Evolutionary conservation across 2,888 invertebrate genomes (phyloP), one percentile per base, ranked within the genome.

Genomic region (Ormyrus nitidulus): DNA sequence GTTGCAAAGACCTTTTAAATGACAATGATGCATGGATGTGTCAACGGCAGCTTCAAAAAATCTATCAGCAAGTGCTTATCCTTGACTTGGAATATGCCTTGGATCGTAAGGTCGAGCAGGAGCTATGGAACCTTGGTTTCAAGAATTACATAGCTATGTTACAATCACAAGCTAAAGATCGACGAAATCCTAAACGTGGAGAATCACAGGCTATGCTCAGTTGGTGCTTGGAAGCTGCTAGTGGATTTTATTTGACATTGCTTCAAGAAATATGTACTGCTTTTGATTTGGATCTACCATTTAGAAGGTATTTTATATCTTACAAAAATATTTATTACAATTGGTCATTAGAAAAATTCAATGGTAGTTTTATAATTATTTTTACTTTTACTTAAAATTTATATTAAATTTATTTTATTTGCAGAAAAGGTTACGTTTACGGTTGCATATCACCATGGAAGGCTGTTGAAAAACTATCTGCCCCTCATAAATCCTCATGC

Each of bases 21-120:
- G 91, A 90, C 83, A 87, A 90, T 88, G 89, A 92, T 90, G 90
- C 92, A 53, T 92, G 92, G 92, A 90, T 91, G 77, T 91, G 91
- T 70, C 91, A 91, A 81, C 90, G 91, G 59, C 91, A 91, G 78
- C 84, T 91, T 72, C 91, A 91, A 84, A 91, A 91, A 80, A 90
- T 90, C 81, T 88, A 89, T 80, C 89, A 90, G 69, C 89, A 89
- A 84, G 94, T 96, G 72, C 91, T 97, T 80, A 93, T 96, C 73
- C 91, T 95, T 77, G 96, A 97, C 90, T 91, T 97, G 85, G 96
- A 97, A 89, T 96, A 95, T 92, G 96, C 96, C 13, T 91, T 97
- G 86, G 96, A 97, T 89, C 95, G 95, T 90, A 97, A 97, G 91
- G 96, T 96, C 51, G 97, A 97, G 89, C 96, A 96, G 88, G 97